A percentile compares a stretch with the other conserved stretches of the same genome.
Evolutionary conservation across 1,140 invertebrate genomes (phyloP).

Genomic region (Artemia franciscana): DNA sequence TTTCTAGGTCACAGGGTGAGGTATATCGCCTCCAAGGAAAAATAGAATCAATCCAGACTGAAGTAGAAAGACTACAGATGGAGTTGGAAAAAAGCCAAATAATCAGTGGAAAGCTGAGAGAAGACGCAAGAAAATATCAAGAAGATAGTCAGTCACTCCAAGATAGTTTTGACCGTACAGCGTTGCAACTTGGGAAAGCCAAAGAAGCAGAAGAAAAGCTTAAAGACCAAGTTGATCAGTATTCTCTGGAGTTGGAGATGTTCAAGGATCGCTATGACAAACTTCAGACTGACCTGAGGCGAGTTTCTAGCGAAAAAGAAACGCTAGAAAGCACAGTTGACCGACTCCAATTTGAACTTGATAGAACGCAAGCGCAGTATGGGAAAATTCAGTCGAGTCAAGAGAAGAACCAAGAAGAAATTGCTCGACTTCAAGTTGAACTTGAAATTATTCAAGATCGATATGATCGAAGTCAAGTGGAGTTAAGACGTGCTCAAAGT

Average conservation of each 20-base stretch:
- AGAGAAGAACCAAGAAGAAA: slow-evolving; percentile 69
- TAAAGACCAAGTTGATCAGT: slow-evolving; percentile 58
- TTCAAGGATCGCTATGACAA: slow-evolving; percentile 64
- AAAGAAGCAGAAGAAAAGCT: slow-evolving; percentile 77
- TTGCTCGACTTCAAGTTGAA: slow-evolving; percentile 57
- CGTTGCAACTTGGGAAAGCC: slow-evolving; percentile 51
- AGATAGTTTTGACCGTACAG: slow-evolving; percentile 62
- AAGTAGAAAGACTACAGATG: slow-evolving; percentile 56
- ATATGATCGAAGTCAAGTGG: slow-evolving; percentile 54
- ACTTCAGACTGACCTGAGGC: slow-evolving; percentile 51
- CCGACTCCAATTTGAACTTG: slow-evolving; percentile 57
- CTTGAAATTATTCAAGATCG: slow-evolving; percentile 74
- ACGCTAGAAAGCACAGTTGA: slow-evolving; percentile 59
- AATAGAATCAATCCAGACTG: slow-evolving; percentile 57
- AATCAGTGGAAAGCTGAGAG: slow-evolving; percentile 47
- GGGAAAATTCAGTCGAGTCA: slow-evolving; percentile 54
- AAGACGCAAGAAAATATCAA: slow-evolving; percentile 59
- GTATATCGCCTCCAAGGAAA: slow-evolving; percentile 64
- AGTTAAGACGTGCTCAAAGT: slow-evolving; percentile 50
- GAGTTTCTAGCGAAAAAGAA: slow-evolving; percentile 58
- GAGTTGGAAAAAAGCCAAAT: slow-evolving; percentile 64
- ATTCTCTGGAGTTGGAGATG: slow-evolving; percentile 53
- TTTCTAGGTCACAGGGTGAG: slow-evolving; percentile 54
- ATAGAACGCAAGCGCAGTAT: slow-evolving; percentile 52
- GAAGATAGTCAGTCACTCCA: slow-evolving; percentile 57